phyloP scores from a whole-genome alignment of 2,797 vertebrate species.

The Girardinus metallicus region DNA sequence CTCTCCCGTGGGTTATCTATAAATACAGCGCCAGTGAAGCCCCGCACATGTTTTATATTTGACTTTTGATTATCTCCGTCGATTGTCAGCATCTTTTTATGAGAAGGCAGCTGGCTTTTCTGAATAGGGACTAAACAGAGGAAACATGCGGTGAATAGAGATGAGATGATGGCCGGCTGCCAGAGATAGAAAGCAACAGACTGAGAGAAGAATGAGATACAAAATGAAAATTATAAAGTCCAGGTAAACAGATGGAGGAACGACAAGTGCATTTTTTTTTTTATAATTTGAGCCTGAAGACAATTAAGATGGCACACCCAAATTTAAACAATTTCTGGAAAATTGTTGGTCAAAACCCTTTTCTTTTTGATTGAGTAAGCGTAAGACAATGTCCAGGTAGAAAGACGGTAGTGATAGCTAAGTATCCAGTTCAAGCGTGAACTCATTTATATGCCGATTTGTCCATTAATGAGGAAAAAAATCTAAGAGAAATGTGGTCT shows the following conservation, averaged over 20 bases:
- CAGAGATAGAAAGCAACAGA: constrained; percentile 25
- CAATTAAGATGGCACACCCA: neutral
- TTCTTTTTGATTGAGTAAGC: neutral
- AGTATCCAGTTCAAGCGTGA: neutral
- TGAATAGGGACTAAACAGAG: constrained; percentile 14
- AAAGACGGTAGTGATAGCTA: neutral
- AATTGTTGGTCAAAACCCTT: neutral
- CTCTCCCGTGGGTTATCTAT: constrained; percentile 11
- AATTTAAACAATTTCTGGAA: neutral
- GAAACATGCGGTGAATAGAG: constrained; percentile 34
- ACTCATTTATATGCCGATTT: neutral
- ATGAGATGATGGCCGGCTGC: constrained; percentile 47
- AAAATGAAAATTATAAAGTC: constrained; percentile 29
- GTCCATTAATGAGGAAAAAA: neutral
- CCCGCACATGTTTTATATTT: constrained; percentile 30
- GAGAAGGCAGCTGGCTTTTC: constrained; percentile 41
- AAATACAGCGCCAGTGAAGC: constrained; percentile 2
- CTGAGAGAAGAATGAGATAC: constrained; percentile 18
- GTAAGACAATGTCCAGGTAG: neutral
- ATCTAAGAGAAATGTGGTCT: neutral
- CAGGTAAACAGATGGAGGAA: constrained; percentile 47
- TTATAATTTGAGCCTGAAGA: neutral
- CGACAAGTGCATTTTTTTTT: constrained; percentile 10
- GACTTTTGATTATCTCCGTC: constrained; percentile 44
- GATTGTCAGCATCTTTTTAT: constrained; percentile 47